Conservation (phyloP, 2,113 vertebrate species). For the Phainopepla nitens region DNA sequence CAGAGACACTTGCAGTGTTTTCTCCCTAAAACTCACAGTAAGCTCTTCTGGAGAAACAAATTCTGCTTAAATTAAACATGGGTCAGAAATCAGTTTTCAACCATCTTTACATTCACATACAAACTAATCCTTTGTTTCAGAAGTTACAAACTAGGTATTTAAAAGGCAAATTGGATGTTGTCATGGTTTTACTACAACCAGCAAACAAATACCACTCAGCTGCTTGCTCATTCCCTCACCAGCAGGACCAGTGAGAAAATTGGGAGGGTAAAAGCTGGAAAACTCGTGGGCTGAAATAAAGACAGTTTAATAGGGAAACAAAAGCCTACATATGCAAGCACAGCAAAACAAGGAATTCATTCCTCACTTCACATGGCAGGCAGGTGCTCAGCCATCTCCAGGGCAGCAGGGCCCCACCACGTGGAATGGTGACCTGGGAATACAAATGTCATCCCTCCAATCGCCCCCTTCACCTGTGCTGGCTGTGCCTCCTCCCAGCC, state of each 20-base stretch:
- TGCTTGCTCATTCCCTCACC: not conserved
- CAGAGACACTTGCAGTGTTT: not conserved
- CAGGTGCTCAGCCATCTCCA: not conserved
- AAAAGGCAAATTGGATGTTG: not conserved
- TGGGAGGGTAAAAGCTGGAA: not conserved
- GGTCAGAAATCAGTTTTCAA: not conserved
- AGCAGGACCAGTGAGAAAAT: not conserved
- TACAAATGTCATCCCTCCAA: too few species aligned
- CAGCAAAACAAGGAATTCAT: not conserved
- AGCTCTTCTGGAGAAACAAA: not conserved
- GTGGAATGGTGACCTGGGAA: accelerated
- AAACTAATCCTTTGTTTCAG: not conserved
- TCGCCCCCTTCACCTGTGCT: not conserved
- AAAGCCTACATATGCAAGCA: not conserved
- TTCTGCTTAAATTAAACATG: not conserved
- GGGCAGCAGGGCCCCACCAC: not conserved
- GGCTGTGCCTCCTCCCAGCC: not conserved
- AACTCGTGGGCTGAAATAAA: not conserved
- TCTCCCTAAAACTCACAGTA: not conserved
- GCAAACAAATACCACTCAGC: not conserved
- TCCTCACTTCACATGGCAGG: not conserved
- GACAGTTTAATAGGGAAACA: not conserved
- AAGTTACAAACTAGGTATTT: not conserved
- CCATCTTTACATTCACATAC: not conserved
- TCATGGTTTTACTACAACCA: not conserved